Evolutionary conservation across 2,888 invertebrate genomes (phyloP).

Genomic region (Eurytoma californica): DNA sequence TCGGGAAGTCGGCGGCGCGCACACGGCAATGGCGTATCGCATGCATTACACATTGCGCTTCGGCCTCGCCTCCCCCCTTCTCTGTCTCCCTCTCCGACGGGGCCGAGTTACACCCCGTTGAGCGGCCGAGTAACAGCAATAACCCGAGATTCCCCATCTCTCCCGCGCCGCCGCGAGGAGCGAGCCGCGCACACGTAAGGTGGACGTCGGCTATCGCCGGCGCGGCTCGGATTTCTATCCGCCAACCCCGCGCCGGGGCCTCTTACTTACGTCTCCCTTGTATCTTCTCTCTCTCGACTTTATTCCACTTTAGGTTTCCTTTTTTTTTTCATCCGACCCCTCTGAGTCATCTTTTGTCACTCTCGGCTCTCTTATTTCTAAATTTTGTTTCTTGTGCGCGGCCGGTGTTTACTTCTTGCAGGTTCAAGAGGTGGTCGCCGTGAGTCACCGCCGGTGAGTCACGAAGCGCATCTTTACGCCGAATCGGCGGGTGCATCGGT

Average conservation of each 20-base stretch:
- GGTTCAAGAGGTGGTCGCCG: slow-evolving; percentile 29
- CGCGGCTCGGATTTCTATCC: slow-evolving; percentile 36
- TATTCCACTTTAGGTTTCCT: not conserved
- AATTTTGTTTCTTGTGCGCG: slow-evolving; percentile 16
- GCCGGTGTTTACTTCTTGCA: slow-evolving; percentile 24
- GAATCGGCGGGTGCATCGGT: no score
- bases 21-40: not conserved
- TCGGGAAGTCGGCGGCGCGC: not conserved
- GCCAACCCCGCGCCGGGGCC: not conserved
- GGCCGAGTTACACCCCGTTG: slow-evolving; percentile 27
- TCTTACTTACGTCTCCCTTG: slow-evolving; percentile 11
- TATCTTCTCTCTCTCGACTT: slow-evolving; percentile 6
- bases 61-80: not conserved
- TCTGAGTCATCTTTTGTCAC: slow-evolving; percentile 44
- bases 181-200: slow-evolving; percentile 15
- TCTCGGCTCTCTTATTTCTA: slow-evolving; percentile 37
- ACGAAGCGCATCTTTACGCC: not conserved
- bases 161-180: not conserved
- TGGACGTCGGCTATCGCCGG: slow-evolving; percentile 28
- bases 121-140: not conserved
- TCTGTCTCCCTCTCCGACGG: not conserved
- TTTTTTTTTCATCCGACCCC: not conserved
- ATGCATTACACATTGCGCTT: slow-evolving; percentile 12
- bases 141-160: not conserved
- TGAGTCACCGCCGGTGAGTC: slow-evolving; percentile 24